phyloP scores from a whole-genome alignment of 1,140 invertebrate genomes.

The Trichomalopsis sarcophagae region DNA sequence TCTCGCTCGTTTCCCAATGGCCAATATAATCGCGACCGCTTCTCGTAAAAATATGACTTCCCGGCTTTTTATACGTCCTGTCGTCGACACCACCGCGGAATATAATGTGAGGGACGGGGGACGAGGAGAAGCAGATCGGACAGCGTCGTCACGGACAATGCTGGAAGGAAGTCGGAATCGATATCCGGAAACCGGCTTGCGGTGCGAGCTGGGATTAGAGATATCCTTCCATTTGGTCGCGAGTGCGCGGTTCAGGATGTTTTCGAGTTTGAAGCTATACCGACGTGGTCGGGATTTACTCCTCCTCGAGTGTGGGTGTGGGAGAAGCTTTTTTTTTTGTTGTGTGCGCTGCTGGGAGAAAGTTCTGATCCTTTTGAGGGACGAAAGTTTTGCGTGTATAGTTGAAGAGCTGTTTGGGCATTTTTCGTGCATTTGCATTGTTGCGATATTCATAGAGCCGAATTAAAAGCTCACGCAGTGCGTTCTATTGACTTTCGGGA shows the following conservation, averaged over 20 bases:
- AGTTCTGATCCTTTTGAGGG: neutral
- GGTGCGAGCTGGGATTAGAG: neutral
- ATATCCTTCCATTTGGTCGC: neutral
- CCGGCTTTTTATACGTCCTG: neutral
- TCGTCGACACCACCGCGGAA: too few species aligned
- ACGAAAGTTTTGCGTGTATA: neutral
- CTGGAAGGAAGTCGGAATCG: neutral
- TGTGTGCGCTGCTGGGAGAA: neutral
- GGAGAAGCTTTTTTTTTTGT: neutral
- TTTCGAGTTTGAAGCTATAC: neutral
- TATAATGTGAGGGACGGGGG: too few species aligned
- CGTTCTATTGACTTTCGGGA: too few species aligned
- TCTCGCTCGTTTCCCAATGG: neutral
- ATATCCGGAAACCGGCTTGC: conserved; percentile 22
- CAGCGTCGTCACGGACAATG: neutral
- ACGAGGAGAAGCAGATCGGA: neutral
- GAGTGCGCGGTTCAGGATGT: neutral
- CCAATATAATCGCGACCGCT: neutral
- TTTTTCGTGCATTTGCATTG: neutral
- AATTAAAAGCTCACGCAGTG: too few species aligned
- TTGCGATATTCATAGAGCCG: neutral
- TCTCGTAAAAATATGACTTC: conserved; percentile 19
- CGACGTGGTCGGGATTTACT: neutral
- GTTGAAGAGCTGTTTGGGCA: neutral
- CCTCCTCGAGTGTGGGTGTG: too few species aligned